Base-by-base conservation (phyloP, 2,113 vertebrate species). In the Microcebus ravelobensis region DNA sequence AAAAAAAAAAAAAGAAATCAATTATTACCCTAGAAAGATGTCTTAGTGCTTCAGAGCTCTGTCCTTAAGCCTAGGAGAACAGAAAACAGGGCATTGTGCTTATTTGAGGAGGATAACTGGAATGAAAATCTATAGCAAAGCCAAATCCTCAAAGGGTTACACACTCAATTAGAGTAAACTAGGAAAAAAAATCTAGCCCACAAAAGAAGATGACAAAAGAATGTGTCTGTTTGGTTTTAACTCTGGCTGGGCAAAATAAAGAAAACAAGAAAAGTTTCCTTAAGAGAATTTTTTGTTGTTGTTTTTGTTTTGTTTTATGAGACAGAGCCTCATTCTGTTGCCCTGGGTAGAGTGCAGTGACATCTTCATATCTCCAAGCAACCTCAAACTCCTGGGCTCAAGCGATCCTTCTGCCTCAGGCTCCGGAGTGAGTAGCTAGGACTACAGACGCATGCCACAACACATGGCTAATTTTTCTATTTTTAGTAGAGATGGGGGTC, bases 1-100 rank as follows among this genome's bases (percentile, higher is more conserved):
- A 45, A 45, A 45, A 45, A 42, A 42, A n/a, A n/a, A n/a, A 45
- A 45, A 45, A 45, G 8, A 8, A 45, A 74, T 9, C 95, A 34
- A 17, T 73, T 45, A 94, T 74, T 20, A 93, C 86, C 23, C 81
- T 73, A 94, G 9, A 68, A 95, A 88, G 4, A 85, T 73, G 59
- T 48, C 36, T 86, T 67, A 63, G 87, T 87, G 29, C 5, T 96
- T 93, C n/a, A 90, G 52, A 57, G 21, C 6, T 94, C 68, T 83
- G 20, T 79, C 52, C 45, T 89, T 74, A 63, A 83, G 31, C 70
- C 65, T 48, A 21, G 5, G 45, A 21, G 23, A 11, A 39, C 34
- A 90, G 70, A 85, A 90, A 80, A 63, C 34, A 57, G 27, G 59
- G 27, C n/a, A 76, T 1, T 55, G 50, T 39, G 63, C 67, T 18